These are phyloP conservation scores for Acanthis flammea DNA, from an alignment of 2,797 vertebrate genomes.

Conservation along the genomic window DNA sequence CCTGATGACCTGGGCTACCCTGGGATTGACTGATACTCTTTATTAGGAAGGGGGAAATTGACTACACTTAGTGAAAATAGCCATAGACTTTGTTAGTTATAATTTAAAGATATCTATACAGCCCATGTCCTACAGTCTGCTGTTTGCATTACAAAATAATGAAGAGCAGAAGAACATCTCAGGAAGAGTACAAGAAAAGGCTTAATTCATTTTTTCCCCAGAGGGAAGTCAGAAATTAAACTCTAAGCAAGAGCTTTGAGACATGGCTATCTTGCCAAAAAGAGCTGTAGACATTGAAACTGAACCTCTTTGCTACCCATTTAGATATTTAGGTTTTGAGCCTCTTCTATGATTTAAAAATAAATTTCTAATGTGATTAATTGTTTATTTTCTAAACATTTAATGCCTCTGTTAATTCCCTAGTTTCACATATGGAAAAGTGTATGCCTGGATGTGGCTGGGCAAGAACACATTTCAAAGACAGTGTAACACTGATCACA, in stretches of 20 bases:
- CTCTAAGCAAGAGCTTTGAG: background rate
- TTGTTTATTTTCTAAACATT: background rate
- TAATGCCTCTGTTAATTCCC: background rate
- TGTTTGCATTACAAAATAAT: background rate
- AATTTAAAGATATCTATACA: background rate
- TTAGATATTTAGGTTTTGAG: background rate
- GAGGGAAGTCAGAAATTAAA: background rate
- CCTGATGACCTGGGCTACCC: constrained; percentile 21
- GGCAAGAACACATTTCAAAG: background rate
- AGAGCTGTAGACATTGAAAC: background rate
- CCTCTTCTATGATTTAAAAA: background rate
- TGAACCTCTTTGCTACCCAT: background rate
- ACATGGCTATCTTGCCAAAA: background rate
- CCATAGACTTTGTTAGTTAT: background rate
- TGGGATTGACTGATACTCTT: background rate
- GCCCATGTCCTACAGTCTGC: background rate
- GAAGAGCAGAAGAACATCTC: background rate
- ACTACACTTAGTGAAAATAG: background rate
- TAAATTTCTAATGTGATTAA: background rate
- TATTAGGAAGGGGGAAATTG: background rate
- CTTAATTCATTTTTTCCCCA: background rate
- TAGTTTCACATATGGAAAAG: background rate
- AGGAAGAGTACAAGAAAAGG: background rate
- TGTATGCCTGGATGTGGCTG: background rate
- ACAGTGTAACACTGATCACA: background rate